Conservation (phyloP, 2,797 vertebrate genomes). For the Chromobotia macracanthus region DNA sequence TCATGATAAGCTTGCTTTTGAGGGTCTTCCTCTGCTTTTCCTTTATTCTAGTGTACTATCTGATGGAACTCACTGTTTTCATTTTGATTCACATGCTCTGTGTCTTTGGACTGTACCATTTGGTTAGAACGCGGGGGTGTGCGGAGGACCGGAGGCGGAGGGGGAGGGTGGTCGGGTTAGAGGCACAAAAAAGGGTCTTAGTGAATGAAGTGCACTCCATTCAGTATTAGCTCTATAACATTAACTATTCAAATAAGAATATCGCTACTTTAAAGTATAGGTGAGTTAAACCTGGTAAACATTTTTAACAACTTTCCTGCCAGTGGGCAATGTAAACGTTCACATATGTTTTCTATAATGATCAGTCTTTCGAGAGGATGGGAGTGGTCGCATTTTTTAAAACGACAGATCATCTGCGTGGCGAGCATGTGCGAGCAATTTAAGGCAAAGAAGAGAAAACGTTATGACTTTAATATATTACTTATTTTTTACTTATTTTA, state of each 20-base stretch:
- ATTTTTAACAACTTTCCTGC: background rate
- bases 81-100: conserved; percentile 45
- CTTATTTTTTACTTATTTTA: too few relatives aligned
- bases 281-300: background rate
- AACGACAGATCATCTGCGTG: background rate
- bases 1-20: background rate
- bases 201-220: conserved; percentile 17
- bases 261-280: background rate
- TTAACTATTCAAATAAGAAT: too few relatives aligned
- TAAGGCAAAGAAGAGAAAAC: background rate
- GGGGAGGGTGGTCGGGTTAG: background rate
- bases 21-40: background rate
- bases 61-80: conserved; percentile 40
- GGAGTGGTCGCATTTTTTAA: conserved; percentile 5
- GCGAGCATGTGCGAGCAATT: background rate
- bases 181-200: background rate
- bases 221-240: background rate
- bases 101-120: conserved; percentile 59
- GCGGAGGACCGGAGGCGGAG: background rate
- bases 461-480: background rate
- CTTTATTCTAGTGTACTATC: conserved; percentile 4
- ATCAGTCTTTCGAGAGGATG: background rate
- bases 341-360: background rate
- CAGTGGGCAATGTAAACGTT: background rate
- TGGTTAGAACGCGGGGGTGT: background rate